Evolutionary conservation across 2,797 vertebrate genomes (phyloP).

Genomic region (Eulemur rubriventer): DNA sequence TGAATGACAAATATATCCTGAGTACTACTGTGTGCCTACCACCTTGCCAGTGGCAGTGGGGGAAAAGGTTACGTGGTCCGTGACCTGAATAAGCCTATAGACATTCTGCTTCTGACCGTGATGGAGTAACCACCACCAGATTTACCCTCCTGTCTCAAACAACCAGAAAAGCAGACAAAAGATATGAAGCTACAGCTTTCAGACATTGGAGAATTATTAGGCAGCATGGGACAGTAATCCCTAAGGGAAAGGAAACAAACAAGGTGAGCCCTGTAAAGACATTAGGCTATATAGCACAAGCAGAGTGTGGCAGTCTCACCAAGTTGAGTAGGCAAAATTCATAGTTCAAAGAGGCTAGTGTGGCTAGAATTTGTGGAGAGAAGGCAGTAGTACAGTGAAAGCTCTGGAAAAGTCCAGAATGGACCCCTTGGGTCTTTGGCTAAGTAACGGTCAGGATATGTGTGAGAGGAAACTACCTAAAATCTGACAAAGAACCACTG

Average conservation of each 20-base stretch:
- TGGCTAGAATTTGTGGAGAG: neutral
- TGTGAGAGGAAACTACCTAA: neutral
- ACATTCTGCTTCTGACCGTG: neutral
- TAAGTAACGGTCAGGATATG: neutral
- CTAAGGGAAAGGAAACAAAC: neutral
- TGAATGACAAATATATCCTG: neutral
- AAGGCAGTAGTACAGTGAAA: neutral
- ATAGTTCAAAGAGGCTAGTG: neutral
- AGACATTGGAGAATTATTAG: neutral
- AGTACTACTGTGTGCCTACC: neutral
- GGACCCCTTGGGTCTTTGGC: neutral
- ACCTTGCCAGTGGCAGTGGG: neutral
- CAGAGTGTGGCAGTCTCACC: neutral
- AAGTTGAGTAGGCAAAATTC: neutral
- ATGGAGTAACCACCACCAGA: neutral
- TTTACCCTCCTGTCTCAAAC: constrained; percentile 18
- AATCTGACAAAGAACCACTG: neutral
- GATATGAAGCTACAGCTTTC: neutral
- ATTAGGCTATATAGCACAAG: neutral
- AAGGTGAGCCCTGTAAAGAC: neutral
- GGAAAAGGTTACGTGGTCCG: neutral
- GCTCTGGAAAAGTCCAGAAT: neutral
- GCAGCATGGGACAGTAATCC: neutral
- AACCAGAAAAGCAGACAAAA: constrained; percentile 34
- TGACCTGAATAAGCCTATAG: neutral